phyloP scores from a whole-genome alignment of 2,113 vertebrate genomes.

The Nannospalax galili region DNA sequence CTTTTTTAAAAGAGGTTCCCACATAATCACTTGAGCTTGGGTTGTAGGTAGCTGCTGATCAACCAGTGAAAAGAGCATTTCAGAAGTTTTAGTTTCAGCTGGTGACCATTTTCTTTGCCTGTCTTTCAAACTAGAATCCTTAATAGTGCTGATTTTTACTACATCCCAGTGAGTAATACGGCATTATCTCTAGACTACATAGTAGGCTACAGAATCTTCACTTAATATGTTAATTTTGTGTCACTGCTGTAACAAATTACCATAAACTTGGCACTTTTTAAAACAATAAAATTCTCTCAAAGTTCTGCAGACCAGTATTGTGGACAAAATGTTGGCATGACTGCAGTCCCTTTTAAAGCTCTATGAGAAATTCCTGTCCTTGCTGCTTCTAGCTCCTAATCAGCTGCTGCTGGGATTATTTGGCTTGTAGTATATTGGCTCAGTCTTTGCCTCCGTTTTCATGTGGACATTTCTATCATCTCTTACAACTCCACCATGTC shows the following conservation, averaged over 20 bases:
- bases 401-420: not conserved
- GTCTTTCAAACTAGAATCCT: not conserved
- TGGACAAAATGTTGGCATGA: not conserved
- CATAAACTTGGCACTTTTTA: not conserved
- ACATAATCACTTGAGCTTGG: not conserved
- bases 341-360: not conserved
- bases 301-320: not conserved
- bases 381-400: not conserved
- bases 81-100: not conserved
- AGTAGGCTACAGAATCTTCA: not conserved
- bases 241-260: not conserved
- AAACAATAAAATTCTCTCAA: not conserved
- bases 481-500: not conserved
- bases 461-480: not conserved
- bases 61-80: not conserved
- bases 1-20: not conserved
- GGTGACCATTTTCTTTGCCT: not conserved
- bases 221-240: constrained; percentile 24
- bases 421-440: not conserved
- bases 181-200: not conserved
- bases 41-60: not conserved
- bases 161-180: not conserved
- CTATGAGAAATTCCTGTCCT: not conserved
- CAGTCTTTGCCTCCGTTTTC: not conserved
- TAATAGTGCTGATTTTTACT: not conserved